Conservation (phyloP, 2,888 invertebrate genomes). For the Troilus luridus region DNA sequence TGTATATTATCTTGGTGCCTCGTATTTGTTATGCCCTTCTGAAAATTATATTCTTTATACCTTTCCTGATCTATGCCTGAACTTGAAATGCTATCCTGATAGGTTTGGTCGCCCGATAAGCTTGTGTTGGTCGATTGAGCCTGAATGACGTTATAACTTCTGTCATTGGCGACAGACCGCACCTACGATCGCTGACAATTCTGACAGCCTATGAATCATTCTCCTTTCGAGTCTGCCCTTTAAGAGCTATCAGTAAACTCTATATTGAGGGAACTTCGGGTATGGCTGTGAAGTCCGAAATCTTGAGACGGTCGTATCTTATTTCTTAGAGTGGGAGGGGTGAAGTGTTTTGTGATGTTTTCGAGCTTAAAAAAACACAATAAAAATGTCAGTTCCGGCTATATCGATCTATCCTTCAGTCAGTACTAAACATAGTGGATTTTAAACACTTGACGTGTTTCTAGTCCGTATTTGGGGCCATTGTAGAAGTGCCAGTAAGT, state of each 20-base stretch:
- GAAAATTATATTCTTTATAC: too few relatives aligned
- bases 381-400: too few relatives aligned
- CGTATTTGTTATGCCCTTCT: too few relatives aligned
- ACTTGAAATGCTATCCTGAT: background rate
- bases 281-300: background rate
- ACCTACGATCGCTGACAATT: background rate
- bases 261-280: background rate
- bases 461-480: too few relatives aligned
- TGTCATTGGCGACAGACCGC: background rate
- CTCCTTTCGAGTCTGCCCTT: background rate
- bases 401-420: too few relatives aligned
- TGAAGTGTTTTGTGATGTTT: background rate
- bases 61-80: too few relatives aligned
- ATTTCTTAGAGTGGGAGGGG: background rate
- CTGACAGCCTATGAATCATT: slow-evolving; percentile 11
- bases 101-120: background rate
- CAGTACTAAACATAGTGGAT: too few relatives aligned
- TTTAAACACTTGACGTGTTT: too few relatives aligned
- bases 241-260: background rate
- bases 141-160: background rate
- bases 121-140: background rate
- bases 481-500: too few relatives aligned
- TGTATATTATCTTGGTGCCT: too few relatives aligned
- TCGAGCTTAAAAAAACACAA: too few relatives aligned
- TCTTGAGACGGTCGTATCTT: background rate